phyloP scores from a whole-genome alignment of 2,113 vertebrate species.

The Triplophysa dalaica region DNA sequence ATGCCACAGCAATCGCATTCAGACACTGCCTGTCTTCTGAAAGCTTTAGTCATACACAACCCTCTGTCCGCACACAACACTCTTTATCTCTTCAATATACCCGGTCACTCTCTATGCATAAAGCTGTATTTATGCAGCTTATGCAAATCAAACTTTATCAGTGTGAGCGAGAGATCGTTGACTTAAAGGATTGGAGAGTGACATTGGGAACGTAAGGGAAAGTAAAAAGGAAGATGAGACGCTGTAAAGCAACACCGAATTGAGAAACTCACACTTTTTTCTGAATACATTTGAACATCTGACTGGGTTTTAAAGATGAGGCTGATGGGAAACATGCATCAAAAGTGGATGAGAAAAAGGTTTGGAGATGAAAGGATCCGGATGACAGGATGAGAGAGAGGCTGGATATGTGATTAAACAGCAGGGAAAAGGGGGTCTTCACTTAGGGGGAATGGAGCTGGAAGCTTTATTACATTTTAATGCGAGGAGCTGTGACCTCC shows the following conservation, averaged over 20 bases:
- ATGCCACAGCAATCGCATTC: constrained; percentile 38
- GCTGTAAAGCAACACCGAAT: not conserved
- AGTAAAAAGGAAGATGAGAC: not conserved
- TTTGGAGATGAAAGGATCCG: not conserved
- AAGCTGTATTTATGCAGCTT: constrained; percentile 19
- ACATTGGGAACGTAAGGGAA: not conserved
- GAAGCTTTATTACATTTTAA: constrained; percentile 68
- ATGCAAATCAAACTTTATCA: not conserved
- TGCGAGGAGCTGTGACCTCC: constrained; percentile 59
- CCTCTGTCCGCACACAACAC: not conserved
- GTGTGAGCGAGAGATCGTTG: constrained; percentile 32
- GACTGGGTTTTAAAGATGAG: constrained; percentile 10
- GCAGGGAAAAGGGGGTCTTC: constrained; percentile 46
- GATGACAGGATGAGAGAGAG: constrained; percentile 58
- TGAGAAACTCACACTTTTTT: constrained; percentile 1
- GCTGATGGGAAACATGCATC: not conserved
- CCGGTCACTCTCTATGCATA: not conserved
- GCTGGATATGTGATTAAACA: constrained; percentile 62
- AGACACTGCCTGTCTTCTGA: constrained; percentile 14
- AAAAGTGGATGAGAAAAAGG: not conserved
- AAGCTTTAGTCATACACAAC: not conserved
- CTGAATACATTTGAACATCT: not conserved
- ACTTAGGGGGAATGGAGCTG: constrained; percentile 42
- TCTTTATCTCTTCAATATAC: constrained; percentile 4
- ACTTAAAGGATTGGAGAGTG: not conserved